Percentiles rank a stretch among this genome's conserved stretches.
Evolutionary conservation across 2,113 vertebrate genomes (phyloP).

Genomic region (Cebidichthys violaceus): DNA sequence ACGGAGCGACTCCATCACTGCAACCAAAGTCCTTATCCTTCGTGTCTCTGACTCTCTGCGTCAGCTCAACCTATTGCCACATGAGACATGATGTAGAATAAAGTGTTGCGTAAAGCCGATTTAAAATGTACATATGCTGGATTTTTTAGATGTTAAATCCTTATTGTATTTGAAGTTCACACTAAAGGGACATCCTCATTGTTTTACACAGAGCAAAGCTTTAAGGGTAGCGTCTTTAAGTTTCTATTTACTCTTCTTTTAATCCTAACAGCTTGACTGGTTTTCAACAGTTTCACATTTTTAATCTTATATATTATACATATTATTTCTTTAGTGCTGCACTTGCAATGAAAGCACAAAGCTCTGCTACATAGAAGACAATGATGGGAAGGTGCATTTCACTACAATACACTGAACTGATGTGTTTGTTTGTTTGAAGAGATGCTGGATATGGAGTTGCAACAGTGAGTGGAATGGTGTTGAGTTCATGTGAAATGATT

Average conservation of each 20-base stretch:
- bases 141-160: slow-evolving; percentile 47
- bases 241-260: slow-evolving; percentile 15
- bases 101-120: slow-evolving; percentile 65
- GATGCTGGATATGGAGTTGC: slow-evolving; percentile 15
- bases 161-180: slow-evolving; percentile 36
- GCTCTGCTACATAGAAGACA: not conserved
- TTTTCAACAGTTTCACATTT: not conserved
- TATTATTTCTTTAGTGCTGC: not conserved
- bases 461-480: slow-evolving; percentile 12
- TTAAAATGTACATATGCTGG: slow-evolving; percentile 77
- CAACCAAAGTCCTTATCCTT: slow-evolving; percentile 61
- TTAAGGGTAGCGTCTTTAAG: not conserved
- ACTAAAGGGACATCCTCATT: slow-evolving; percentile 13
- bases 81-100: slow-evolving; percentile 64
- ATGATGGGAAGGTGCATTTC: not conserved
- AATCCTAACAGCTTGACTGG: not conserved
- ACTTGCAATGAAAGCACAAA: not conserved
- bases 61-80: slow-evolving; percentile 65
- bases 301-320: not conserved
- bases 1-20: not conserved
- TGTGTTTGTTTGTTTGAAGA: not conserved
- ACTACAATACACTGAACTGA: not conserved
- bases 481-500: slow-evolving; percentile 65
- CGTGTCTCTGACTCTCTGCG: slow-evolving; percentile 47
- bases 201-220: slow-evolving; percentile 25